These are phyloP conservation scores for Eonycteris spelaea DNA, from an alignment of 2,113 vertebrate species.

Conservation along the genomic window DNA sequence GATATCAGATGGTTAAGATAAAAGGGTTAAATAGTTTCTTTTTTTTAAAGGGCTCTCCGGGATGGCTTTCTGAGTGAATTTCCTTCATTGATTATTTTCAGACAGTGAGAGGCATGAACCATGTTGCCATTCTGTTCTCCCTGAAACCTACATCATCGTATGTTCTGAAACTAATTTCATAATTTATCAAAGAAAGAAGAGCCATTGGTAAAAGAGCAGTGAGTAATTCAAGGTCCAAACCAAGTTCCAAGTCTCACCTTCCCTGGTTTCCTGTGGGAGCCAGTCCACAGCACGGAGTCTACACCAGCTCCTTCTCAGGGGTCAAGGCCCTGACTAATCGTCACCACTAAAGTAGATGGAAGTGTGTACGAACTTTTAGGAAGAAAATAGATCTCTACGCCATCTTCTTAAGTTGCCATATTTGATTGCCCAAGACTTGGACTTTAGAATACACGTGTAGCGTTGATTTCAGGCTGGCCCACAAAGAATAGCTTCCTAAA, in stretches of 20 bases:
- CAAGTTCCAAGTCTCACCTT: neutral
- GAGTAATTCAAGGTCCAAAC: neutral
- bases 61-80: neutral
- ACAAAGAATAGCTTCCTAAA: neutral
- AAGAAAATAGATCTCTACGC: conserved; percentile 56
- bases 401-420: neutral
- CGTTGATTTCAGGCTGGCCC: neutral
- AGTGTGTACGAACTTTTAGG: conserved; percentile 54
- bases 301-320: neutral
- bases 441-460: neutral
- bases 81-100: neutral
- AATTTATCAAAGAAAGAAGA: neutral
- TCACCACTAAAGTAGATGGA: neutral
- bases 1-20: neutral
- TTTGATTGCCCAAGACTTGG: neutral
- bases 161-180: neutral
- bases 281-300: accelerated
- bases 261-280: neutral
- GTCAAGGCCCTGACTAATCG: accelerated
- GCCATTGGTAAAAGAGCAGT: neutral
- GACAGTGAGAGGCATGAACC: neutral
- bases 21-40: neutral
- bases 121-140: neutral
- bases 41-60: neutral
- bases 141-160: neutral